phyloP scores from a whole-genome alignment of 2,888 invertebrate genomes.

The Coleophora flavipennella region DNA sequence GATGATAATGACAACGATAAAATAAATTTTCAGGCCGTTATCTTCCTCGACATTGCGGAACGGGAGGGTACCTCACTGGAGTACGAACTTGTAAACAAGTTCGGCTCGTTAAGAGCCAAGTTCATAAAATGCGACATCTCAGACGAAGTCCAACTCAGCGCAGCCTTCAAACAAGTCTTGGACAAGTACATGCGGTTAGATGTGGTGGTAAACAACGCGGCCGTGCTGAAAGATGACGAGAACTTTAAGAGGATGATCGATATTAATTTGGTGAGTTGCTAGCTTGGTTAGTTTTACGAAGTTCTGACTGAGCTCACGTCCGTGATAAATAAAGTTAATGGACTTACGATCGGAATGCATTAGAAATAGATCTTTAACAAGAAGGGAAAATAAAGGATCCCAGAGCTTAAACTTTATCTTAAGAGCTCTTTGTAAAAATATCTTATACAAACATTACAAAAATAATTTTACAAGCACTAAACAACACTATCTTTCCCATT shows the following conservation, averaged over 20 bases:
- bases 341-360: too few species aligned
- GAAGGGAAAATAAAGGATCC: too few species aligned
- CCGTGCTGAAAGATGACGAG: constrained; percentile 35
- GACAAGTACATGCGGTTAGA: constrained; percentile 54
- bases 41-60: constrained; percentile 48
- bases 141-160: constrained; percentile 37
- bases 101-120: constrained; percentile 55
- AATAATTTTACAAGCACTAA: too few species aligned
- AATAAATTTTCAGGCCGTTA: constrained; percentile 47
- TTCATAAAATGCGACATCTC: constrained; percentile 60
- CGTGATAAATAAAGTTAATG: not conserved
- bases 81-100: constrained; percentile 41
- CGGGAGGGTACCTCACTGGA: constrained; percentile 47
- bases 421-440: too few species aligned
- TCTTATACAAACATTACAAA: too few species aligned
- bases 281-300: not conserved
- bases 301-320: not conserved
- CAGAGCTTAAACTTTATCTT: too few species aligned
- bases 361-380: too few species aligned
- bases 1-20: too few species aligned
- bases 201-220: constrained; percentile 53
- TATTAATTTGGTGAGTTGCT: constrained; percentile 26
- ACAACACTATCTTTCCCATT: too few species aligned
- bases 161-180: constrained; percentile 44
- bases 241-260: constrained; percentile 42